A percentile compares a stretch with the other conserved stretches of the same genome.
These are phyloP conservation scores for Columba livia DNA, from an alignment of 2,113 vertebrate genomes.

Conservation along the genomic window DNA sequence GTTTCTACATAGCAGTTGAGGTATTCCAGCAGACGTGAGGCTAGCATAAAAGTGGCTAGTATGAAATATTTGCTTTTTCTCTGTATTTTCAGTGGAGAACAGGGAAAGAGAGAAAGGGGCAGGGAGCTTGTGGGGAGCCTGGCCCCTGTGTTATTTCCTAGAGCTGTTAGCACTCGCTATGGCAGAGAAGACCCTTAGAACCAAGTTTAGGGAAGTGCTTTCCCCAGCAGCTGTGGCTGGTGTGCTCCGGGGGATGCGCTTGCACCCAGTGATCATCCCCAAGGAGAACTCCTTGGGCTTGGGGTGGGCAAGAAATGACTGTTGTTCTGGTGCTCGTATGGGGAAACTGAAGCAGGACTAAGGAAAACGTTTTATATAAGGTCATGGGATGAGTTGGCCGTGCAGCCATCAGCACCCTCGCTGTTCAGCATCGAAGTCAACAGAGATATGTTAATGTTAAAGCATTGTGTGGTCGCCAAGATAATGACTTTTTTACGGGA, in stretches of 20 bases:
- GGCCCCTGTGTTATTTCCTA: not conserved
- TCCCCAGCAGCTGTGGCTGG: not conserved
- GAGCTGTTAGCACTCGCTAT: not conserved
- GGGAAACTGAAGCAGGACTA: not conserved
- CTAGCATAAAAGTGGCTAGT: not conserved
- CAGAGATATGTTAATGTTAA: not conserved
- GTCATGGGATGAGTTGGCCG: not conserved
- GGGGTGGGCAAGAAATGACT: not conserved
- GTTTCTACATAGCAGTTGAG: not conserved
- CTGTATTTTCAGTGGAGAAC: not conserved
- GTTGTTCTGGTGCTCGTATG: not conserved
- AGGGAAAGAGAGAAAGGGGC: not conserved
- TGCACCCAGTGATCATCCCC: rapidly evolving
- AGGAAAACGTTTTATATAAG: not conserved
- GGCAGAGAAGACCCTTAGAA: not conserved
- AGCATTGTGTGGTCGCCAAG: not conserved
- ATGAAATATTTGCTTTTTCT: not conserved
- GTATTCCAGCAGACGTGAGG: not conserved
- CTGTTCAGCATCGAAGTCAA: not conserved
- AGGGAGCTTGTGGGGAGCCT: not conserved
- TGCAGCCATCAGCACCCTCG: not conserved
- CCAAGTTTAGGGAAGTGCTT: not conserved
- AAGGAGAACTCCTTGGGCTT: not conserved
- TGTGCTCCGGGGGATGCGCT: not conserved
- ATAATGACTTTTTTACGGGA: not conserved